Evolutionary conservation across 2,888 invertebrate genomes (phyloP), one percentile per base, ranked within the genome.

Genomic region (Ametastegia equiseti): DNA sequence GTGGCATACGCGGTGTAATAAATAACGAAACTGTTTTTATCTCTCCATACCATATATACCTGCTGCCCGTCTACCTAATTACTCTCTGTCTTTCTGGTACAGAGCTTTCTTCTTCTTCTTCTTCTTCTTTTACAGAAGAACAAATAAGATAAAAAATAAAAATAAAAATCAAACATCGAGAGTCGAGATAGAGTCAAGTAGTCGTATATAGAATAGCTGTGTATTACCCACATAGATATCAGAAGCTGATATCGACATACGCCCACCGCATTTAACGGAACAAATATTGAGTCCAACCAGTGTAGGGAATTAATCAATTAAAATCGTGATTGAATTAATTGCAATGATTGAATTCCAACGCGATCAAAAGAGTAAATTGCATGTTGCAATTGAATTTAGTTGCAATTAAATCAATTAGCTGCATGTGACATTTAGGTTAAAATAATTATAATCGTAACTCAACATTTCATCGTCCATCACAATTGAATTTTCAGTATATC

Each of bases 261-360:
- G 19, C 54, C 54, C 54, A 60, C 60, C 60, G 60, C 30, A 60
- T 27, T 60, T 60, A 60, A 30, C 60, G 60, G 60, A 60, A 60
- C 30, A 6, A 42, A 6, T 5, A 42, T 42, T 42, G 42, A 5
- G 42, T 42, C 5, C 42, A 42, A n/a, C 9, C 42, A 42, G 5
- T 9, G 5, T 42, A 9, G 5, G 5, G 42, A 42, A n/a, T n/a
- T n/a, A n/a, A n/a, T n/a, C n/a, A n/a, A n/a, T n/a, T n/a, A n/a
- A n/a, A n/a, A n/a, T n/a, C n/a, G n/a, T n/a, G n/a, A n/a, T n/a
- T n/a, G n/a, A n/a, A n/a, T n/a, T n/a, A n/a, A n/a, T n/a, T n/a
- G n/a, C n/a, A n/a, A n/a, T n/a, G n/a, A n/a, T n/a, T n/a, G n/a
- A n/a, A n/a, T n/a, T n/a, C n/a, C n/a, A n/a, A n/a, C n/a, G n/a